Percentiles rank a stretch among this genome's conserved stretches.
These are phyloP conservation scores for Xyrauchen texanus DNA, from an alignment of 2,113 vertebrate genomes.

Conservation along the genomic window DNA sequence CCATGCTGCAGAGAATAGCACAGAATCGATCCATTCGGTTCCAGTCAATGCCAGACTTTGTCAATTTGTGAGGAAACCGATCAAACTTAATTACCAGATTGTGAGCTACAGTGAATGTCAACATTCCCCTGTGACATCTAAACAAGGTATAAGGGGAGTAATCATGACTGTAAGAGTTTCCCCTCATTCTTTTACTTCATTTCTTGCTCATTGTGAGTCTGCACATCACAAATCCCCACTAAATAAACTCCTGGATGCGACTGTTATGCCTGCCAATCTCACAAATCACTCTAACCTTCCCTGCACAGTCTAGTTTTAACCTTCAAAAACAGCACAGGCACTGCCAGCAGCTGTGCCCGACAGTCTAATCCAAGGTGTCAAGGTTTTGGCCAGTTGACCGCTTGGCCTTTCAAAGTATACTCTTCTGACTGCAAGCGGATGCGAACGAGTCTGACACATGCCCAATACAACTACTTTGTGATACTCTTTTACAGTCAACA, in stretches of 20 bases:
- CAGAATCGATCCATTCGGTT: neutral
- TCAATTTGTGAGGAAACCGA: constrained; percentile 3
- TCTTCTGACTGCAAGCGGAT: too few species aligned
- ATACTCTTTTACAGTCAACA: too few species aligned
- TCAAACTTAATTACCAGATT: constrained; percentile 13
- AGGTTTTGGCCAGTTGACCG: too few species aligned
- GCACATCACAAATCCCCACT: neutral
- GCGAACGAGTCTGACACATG: too few species aligned
- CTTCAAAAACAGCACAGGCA: neutral
- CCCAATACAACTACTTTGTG: too few species aligned
- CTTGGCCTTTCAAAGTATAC: too few species aligned
- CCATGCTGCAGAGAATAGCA: constrained; percentile 35
- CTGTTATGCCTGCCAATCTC: constrained; percentile 8
- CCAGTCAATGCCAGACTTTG: neutral
- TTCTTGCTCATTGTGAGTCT: neutral
- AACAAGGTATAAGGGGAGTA: neutral
- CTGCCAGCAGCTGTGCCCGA: neutral
- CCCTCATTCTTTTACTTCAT: neutral
- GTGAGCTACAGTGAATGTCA: neutral
- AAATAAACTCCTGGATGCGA: constrained; percentile 8
- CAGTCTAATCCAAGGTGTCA: neutral
- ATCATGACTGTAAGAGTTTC: neutral
- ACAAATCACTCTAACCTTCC: constrained; percentile 32
- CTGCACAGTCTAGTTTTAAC: neutral
- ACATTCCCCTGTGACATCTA: too few species aligned